Conservation (phyloP, 2,888 invertebrate genomes). For the Volucella inanis region DNA sequence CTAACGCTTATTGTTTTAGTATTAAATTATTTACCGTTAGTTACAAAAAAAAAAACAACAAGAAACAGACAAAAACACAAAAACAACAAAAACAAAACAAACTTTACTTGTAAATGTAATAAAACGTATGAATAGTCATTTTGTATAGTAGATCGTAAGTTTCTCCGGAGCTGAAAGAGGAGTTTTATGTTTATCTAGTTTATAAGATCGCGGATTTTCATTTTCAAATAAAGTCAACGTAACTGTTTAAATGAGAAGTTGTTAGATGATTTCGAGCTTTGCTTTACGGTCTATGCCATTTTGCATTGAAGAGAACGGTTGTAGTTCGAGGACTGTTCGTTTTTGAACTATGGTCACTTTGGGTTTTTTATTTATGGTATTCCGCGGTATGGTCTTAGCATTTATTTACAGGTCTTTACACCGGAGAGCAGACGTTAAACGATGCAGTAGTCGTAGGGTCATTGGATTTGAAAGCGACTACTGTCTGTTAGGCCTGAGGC, state of each 20-base stretch:
- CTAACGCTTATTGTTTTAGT: slow-evolving; percentile 73
- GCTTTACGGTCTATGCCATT: too few relatives aligned
- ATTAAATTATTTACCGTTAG: slow-evolving; percentile 69
- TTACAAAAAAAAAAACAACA: slow-evolving; percentile 10
- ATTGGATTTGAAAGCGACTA: too few relatives aligned
- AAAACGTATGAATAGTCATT: slow-evolving; percentile 67
- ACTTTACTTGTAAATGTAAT: slow-evolving; percentile 35
- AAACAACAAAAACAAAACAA: not conserved
- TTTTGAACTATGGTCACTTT: too few relatives aligned
- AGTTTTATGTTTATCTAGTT: slow-evolving; percentile 5
- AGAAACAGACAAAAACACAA: too few relatives aligned
- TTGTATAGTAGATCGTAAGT: slow-evolving; percentile 72
- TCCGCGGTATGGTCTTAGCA: too few relatives aligned
- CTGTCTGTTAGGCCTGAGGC: too few relatives aligned
- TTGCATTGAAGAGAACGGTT: too few relatives aligned
- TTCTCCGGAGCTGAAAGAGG: slow-evolving; percentile 26
- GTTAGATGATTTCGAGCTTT: too few relatives aligned
- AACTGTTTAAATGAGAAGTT: not conserved
- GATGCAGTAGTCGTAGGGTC: too few relatives aligned
- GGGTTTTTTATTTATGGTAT: too few relatives aligned
- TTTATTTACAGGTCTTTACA: too few relatives aligned
- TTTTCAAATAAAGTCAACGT: slow-evolving; percentile 35
- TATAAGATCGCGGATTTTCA: not conserved
- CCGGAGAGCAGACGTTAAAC: not conserved
- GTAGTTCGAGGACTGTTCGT: too few relatives aligned